These are phyloP conservation scores for Oasisia sp. DNA, from an alignment of 2,888 invertebrate species.

Conservation along the genomic window DNA sequence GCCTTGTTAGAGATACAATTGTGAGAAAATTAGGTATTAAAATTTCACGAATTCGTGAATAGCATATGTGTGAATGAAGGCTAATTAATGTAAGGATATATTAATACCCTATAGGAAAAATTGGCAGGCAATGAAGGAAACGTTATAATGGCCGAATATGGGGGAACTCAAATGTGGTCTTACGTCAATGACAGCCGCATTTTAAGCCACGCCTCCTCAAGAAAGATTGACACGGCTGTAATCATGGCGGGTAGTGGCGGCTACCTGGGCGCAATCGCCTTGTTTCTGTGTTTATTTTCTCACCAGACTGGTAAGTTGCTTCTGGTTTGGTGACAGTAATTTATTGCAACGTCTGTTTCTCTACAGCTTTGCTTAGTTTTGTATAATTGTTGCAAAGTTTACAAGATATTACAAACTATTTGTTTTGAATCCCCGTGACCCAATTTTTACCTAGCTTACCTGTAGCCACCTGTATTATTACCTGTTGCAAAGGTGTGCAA, in stretches of 20 bases:
- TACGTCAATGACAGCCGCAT: not conserved
- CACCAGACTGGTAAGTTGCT: not conserved
- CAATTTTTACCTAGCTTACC: not conserved
- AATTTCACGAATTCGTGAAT: too few species aligned
- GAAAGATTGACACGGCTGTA: not conserved
- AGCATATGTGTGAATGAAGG: too few species aligned
- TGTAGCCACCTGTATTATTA: not conserved
- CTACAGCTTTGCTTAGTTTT: not conserved
- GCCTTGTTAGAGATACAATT: too few species aligned
- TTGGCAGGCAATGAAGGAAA: too few species aligned
- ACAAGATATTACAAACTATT: not conserved
- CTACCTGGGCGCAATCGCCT: not conserved
- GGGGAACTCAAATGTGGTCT: not conserved
- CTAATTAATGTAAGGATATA: too few species aligned
- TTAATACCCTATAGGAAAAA: too few species aligned
- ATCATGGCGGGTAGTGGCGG: slow-evolving; percentile 17
- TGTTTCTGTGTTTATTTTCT: not conserved
- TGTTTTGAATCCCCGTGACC: not conserved
- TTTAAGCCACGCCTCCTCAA: not conserved
- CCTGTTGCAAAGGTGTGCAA: slow-evolving; percentile 13
- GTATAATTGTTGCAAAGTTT: not conserved
- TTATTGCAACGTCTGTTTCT: not conserved
- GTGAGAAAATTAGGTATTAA: too few species aligned
- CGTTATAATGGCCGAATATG: too few species aligned
- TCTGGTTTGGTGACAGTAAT: slow-evolving; percentile 8